These are phyloP conservation scores for Phoeniculus purpureus DNA, from an alignment of 2,797 vertebrate species.

Conservation along the genomic window DNA sequence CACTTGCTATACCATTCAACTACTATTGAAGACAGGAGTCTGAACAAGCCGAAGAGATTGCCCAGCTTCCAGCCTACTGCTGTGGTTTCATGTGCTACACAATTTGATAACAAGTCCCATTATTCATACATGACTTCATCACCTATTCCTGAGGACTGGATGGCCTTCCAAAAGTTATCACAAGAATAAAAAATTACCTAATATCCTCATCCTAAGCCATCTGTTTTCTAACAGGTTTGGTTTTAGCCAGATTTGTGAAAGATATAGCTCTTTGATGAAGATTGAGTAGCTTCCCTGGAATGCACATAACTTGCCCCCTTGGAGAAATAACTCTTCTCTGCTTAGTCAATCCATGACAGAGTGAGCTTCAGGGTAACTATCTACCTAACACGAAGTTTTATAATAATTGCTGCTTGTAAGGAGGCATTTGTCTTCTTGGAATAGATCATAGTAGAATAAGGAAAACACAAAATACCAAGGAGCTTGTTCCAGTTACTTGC, in stretches of 20 bases:
- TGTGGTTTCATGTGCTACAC: not conserved
- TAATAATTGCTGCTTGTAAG: not conserved
- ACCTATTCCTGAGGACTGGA: not conserved
- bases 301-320: not conserved
- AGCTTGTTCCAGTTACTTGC: not conserved
- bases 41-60: not conserved
- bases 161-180: slow-evolving; percentile 3
- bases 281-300: not conserved
- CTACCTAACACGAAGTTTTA: not conserved
- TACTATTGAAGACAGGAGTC: not conserved
- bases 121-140: slow-evolving; percentile 2
- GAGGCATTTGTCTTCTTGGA: not conserved
- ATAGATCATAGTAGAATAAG: not conserved
- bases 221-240: not conserved
- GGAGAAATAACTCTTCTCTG: not conserved
- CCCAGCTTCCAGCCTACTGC: not conserved
- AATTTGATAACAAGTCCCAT: not conserved
- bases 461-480: not conserved
- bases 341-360: not conserved
- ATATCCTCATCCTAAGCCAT: not conserved
- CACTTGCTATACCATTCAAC: not conserved
- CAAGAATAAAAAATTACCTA: slow-evolving; percentile 1
- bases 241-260: slow-evolving; percentile 18
- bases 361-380: not conserved
- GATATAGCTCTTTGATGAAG: not conserved